Percentiles rank a stretch among this genome's conserved stretches.
phyloP scores from a whole-genome alignment of 2,888 invertebrate genomes.

The Chymomyza caudatula region DNA sequence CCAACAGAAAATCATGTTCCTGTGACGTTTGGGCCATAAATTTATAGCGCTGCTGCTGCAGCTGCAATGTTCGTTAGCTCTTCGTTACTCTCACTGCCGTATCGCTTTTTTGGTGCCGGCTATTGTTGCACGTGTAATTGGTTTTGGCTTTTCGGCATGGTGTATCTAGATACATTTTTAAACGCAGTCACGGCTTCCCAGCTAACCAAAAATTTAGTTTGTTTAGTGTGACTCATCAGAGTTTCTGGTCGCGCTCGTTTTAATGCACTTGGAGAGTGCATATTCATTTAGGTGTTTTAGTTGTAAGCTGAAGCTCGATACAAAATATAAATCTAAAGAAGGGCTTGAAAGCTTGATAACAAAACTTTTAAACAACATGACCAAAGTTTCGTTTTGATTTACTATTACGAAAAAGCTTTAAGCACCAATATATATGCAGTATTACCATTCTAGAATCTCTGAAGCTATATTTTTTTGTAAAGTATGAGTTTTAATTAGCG shows the following conservation, averaged over 20 bases:
- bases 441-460: too few species aligned
- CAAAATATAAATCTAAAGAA: neutral
- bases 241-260: too few species aligned
- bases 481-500: too few species aligned
- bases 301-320: too few species aligned
- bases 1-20: slow-evolving; percentile 53
- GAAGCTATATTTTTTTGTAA: too few species aligned
- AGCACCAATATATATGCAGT: too few species aligned
- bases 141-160: slow-evolving; percentile 21
- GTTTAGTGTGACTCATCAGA: neutral
- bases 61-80: slow-evolving; percentile 40
- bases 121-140: slow-evolving; percentile 68
- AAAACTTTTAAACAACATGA: too few species aligned
- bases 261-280: too few species aligned
- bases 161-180: neutral
- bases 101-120: neutral
- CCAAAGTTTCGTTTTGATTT: too few species aligned
- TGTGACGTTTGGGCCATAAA: slow-evolving; percentile 66
- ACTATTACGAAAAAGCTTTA: too few species aligned
- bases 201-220: neutral
- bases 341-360: too few species aligned
- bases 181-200: neutral
- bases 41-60: slow-evolving; percentile 32
- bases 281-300: too few species aligned
- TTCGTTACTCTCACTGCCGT: neutral